phyloP scores from a whole-genome alignment of 2,797 vertebrate genomes.

The Alauda arvensis region DNA sequence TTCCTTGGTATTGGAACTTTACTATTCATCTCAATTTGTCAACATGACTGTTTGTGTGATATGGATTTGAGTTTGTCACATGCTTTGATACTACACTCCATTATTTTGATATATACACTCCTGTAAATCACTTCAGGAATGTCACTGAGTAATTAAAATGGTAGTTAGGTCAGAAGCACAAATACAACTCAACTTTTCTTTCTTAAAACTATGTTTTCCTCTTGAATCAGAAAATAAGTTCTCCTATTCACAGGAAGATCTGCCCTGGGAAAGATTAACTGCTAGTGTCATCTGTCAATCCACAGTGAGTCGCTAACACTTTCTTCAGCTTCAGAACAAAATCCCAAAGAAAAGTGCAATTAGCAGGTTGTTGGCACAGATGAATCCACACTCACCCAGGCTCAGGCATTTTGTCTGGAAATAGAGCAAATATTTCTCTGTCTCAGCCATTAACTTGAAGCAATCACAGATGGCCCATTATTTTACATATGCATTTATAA shows the following conservation, averaged over 20 bases:
- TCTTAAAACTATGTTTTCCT: neutral
- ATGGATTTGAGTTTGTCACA: neutral
- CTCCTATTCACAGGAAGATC: neutral
- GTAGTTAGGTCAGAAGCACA: neutral
- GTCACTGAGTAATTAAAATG: neutral
- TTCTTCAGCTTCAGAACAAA: neutral
- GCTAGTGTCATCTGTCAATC: neutral
- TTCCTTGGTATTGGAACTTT: neutral
- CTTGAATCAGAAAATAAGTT: neutral
- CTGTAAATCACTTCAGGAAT: neutral
- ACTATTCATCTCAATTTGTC: neutral
- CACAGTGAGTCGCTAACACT: neutral
- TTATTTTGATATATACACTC: neutral
- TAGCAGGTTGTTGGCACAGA: neutral
- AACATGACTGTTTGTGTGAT: fast-evolving
- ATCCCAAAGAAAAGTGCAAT: neutral
- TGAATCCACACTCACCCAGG: neutral
- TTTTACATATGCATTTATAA: neutral
- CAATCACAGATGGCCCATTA: neutral
- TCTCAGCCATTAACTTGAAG: neutral
- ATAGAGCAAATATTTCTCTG: neutral
- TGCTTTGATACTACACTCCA: neutral
- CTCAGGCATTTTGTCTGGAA: neutral
- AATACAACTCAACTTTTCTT: neutral
- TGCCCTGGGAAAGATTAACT: neutral